Percentiles rank a stretch among this genome's conserved stretches.
Evolutionary conservation across 2,888 invertebrate species (phyloP).

Genomic region (Altica lythri): DNA sequence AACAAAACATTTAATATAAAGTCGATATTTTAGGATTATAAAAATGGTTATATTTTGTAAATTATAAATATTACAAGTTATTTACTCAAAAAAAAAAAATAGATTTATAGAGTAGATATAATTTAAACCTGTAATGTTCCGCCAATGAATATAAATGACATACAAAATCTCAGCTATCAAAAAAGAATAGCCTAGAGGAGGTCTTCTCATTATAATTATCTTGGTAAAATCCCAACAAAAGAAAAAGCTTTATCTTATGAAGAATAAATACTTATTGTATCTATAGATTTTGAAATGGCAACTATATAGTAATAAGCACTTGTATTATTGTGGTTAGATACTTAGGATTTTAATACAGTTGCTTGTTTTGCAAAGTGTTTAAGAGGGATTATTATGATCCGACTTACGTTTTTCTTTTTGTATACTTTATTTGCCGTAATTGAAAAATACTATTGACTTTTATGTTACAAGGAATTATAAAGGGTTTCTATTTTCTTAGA

Average conservation of each 20-base stretch:
- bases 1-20: too few relatives aligned
- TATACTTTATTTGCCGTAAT: conserved; percentile 6
- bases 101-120: too few relatives aligned
- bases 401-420: conserved; percentile 13
- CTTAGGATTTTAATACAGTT: conserved; percentile 4
- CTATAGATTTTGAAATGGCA: conserved; percentile 30
- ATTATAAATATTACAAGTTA: background rate
- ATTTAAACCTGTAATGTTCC: too few relatives aligned
- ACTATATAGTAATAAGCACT: conserved; percentile 30
- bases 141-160: conserved; percentile 3
- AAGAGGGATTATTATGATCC: conserved; percentile 30
- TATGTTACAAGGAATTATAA: background rate
- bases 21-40: too few relatives aligned
- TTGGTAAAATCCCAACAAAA: conserved; percentile 35
- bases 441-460: background rate
- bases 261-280: conserved; percentile 13
- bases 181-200: conserved; percentile 35
- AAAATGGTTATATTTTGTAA: background rate
- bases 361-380: conserved; percentile 30
- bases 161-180: conserved; percentile 39
- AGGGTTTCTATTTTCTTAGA: background rate
- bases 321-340: conserved; percentile 21
- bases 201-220: conserved; percentile 40
- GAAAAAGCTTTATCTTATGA: conserved; percentile 13
- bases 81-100: background rate